Evolutionary conservation across 2,113 vertebrate species (phyloP).

Genomic region (Beaufortia kweichowensis): DNA sequence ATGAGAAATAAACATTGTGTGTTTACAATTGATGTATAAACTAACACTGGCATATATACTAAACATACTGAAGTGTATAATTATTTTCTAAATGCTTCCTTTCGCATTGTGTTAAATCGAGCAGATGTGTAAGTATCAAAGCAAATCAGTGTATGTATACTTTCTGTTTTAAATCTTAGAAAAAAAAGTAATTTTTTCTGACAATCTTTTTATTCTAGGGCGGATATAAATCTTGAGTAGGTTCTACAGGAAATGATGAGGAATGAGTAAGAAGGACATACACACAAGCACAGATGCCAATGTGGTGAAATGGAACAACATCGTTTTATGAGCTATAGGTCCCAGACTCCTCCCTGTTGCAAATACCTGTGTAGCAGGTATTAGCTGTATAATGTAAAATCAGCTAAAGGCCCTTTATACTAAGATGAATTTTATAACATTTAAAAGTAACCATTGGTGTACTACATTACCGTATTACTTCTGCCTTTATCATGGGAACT

Average conservation of each 20-base stretch:
- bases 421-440: background rate
- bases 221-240: slow-evolving; percentile 62
- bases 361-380: background rate
- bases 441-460: background rate
- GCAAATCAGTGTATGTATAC: background rate
- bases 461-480: slow-evolving; percentile 8
- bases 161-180: background rate
- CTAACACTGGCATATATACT: slow-evolving; percentile 1
- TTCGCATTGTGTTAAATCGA: slow-evolving; percentile 41
- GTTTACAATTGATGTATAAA: background rate
- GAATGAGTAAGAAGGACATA: slow-evolving; percentile 1
- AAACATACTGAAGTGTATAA: slow-evolving; percentile 2
- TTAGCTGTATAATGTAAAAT: background rate
- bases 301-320: background rate
- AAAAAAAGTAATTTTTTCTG: background rate
- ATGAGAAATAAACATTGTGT: background rate
- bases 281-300: slow-evolving; percentile 19
- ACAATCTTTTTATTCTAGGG: slow-evolving; percentile 46
- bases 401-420: background rate
- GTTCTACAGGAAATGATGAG: background rate
- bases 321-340: background rate
- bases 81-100: slow-evolving; percentile 25
- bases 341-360: background rate
- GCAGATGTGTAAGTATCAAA: slow-evolving; percentile 74
- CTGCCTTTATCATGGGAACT: slow-evolving; percentile 19